Conservation (phyloP, 2,113 vertebrate genomes). For the Rhagologus leucostigma region DNA sequence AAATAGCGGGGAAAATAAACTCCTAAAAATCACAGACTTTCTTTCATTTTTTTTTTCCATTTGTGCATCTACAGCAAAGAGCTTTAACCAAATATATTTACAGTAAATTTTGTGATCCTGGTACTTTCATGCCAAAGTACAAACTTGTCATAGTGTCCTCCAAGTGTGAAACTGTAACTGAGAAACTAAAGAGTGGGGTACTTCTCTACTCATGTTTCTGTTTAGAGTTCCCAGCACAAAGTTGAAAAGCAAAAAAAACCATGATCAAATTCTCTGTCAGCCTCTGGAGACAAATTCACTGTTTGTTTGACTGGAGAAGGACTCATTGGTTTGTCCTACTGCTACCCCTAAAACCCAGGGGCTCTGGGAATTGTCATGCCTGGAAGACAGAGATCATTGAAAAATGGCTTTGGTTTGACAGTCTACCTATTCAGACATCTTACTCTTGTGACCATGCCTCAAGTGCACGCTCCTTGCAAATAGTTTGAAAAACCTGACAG, state of each 20-base stretch:
- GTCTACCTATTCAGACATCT: background rate
- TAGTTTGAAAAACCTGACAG: background rate
- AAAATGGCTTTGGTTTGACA: background rate
- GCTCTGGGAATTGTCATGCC: background rate
- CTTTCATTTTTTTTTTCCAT: background rate
- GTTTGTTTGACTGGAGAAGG: background rate
- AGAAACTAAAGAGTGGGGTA: background rate
- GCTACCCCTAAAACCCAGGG: background rate
- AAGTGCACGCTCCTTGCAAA: background rate
- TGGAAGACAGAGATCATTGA: background rate
- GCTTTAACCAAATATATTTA: background rate
- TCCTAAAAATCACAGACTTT: background rate
- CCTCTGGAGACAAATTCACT: background rate
- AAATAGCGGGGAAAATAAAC: background rate
- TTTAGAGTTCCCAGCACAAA: background rate
- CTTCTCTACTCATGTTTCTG: background rate
- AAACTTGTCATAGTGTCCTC: background rate
- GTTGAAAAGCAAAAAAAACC: background rate
- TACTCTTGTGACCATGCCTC: background rate
- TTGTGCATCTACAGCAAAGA: background rate
- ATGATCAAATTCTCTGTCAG: background rate
- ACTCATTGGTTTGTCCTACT: background rate
- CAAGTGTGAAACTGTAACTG: background rate
- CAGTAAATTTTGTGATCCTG: background rate
- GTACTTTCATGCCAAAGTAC: background rate